A percentile compares a stretch with the other conserved stretches of the same genome.
phyloP scores from a whole-genome alignment of 2,113 vertebrate species.

The Ellobius talpinus region DNA sequence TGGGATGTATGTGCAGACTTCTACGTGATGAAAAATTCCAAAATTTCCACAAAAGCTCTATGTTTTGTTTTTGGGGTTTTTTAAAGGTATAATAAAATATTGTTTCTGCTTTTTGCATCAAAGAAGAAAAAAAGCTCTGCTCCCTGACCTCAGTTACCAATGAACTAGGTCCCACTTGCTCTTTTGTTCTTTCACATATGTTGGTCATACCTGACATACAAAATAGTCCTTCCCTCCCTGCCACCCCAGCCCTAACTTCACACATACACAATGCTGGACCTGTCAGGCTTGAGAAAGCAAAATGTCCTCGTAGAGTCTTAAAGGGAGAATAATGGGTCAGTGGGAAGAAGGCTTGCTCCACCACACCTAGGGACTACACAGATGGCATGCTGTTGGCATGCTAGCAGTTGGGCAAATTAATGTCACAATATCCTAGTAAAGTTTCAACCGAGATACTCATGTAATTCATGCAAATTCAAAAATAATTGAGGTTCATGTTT shows the following conservation, averaged over 20 bases:
- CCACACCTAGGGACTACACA: not conserved
- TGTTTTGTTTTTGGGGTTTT: not conserved
- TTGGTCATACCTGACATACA: not conserved
- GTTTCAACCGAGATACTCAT: conserved; percentile 60
- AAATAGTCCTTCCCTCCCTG: not conserved
- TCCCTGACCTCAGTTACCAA: not conserved
- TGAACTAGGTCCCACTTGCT: not conserved
- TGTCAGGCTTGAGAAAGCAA: conserved; percentile 2
- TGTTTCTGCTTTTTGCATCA: conserved; percentile 19
- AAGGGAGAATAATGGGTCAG: not conserved
- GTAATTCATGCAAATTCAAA: conserved; percentile 78
- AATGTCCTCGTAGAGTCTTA: conserved; percentile 10
- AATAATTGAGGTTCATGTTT: conserved; percentile 71
- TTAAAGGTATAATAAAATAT: conserved; percentile 27
- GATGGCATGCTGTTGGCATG: conserved; percentile 50
- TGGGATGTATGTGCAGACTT: not conserved
- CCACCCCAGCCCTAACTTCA: no score
- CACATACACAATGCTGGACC: not conserved
- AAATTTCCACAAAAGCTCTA: not conserved
- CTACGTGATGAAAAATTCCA: not conserved
- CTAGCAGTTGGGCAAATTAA: conserved; percentile 66
- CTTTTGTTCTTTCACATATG: not conserved
- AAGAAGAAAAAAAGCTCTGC: not conserved
- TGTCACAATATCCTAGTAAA: conserved; percentile 24
- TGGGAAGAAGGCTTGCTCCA: not conserved